These are phyloP conservation scores for Cyaniris semiargus DNA, from an alignment of 2,888 invertebrate genomes.

Conservation along the genomic window DNA sequence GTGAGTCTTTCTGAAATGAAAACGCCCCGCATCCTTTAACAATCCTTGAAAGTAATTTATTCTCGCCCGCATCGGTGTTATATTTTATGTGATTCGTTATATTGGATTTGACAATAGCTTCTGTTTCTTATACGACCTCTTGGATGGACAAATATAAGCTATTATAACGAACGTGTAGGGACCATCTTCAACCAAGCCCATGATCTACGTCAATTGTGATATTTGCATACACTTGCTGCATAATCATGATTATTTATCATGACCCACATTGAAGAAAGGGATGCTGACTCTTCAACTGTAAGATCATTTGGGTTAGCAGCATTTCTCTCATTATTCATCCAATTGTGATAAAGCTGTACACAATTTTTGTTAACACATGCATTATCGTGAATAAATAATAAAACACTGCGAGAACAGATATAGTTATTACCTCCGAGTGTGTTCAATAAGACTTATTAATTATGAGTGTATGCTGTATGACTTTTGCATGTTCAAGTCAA, in stretches of 20 bases:
- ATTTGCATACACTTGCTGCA: not conserved
- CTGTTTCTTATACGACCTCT: not conserved
- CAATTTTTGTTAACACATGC: not conserved
- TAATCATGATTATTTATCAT: not conserved
- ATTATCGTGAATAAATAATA: not conserved
- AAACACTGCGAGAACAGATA: slow-evolving; percentile 5
- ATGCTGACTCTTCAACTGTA: not conserved
- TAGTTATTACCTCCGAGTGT: not conserved
- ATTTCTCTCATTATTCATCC: slow-evolving; percentile 9
- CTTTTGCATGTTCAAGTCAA: slow-evolving; percentile 30
- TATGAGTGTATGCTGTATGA: not conserved
- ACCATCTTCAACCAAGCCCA: not conserved
- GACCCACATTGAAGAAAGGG: not conserved
- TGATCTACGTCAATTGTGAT: not conserved
- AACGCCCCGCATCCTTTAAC: not conserved
- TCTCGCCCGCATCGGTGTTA: not conserved
- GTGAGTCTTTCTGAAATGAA: not conserved
- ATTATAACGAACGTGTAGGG: not conserved
- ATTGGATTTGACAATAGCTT: not conserved
- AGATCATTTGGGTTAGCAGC: not conserved
- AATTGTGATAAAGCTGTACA: not conserved
- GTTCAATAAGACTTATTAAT: slow-evolving; percentile 21
- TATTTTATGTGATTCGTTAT: not conserved
- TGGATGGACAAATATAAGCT: not conserved
- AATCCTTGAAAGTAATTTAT: not conserved